These are phyloP conservation scores for Cygnus buccinator DNA, from an alignment of 2,113 vertebrate species.

Conservation along the genomic window DNA sequence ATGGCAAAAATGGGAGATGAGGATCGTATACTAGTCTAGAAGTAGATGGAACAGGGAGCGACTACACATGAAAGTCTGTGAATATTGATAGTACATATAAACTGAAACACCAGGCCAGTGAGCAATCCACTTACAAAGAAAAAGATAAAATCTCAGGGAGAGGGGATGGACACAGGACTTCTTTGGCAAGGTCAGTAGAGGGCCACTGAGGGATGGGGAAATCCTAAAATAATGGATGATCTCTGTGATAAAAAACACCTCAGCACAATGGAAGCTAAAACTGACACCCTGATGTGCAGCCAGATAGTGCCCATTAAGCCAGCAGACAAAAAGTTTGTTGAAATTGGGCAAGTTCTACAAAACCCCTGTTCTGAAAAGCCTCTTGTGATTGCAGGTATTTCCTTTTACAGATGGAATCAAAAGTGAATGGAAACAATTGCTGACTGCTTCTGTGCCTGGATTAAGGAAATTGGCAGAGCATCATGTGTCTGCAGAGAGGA, in stretches of 20 bases:
- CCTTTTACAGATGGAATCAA: conserved; percentile 61
- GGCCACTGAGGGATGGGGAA: background rate
- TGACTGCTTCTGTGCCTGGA: conserved; percentile 61
- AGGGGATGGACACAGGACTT: background rate
- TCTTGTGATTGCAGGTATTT: conserved; percentile 67
- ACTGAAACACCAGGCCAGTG: background rate
- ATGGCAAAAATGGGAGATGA: background rate
- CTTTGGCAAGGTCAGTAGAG: background rate
- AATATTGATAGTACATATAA: background rate
- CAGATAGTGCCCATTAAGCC: conserved; percentile 56
- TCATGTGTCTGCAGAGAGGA: conserved; percentile 53
- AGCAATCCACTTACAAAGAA: background rate
- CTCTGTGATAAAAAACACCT: conserved; percentile 6
- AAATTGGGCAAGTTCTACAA: conserved; percentile 54
- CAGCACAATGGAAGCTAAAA: conserved; percentile 52
- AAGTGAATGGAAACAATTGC: conserved; percentile 67
- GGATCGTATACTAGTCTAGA: background rate
- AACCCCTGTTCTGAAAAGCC: conserved; percentile 52
- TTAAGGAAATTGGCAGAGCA: conserved; percentile 71
- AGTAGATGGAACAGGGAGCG: background rate
- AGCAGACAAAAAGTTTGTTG: conserved; percentile 63
- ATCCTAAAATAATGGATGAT: conserved; percentile 46
- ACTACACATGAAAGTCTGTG: background rate
- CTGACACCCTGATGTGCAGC: conserved; percentile 13
- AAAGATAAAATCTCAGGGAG: background rate